Evolutionary conservation across 1,140 invertebrate species (phyloP), one percentile per base, ranked within the genome.

Genomic region (Platyscapa corneri): DNA sequence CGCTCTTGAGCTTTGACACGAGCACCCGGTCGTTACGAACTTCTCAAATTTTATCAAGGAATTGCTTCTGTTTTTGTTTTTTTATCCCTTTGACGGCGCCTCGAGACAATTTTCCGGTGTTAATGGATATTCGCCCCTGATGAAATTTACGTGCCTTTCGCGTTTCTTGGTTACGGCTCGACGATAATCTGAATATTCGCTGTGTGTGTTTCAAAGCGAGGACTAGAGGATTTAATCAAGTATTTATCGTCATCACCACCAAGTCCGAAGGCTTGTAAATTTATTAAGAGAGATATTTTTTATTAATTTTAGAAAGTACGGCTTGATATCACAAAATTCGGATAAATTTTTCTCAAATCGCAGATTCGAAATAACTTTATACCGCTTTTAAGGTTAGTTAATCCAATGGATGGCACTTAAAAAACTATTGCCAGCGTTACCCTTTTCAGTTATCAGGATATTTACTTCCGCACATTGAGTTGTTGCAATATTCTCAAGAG

Each of bases 41-140:
- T 88, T 81, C 81, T 72, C 56, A 46, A 85, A 78, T 86, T 84
- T 81, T 88, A 87, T 79, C 86, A 87, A 84, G 84, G 83, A 89
- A 60, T 53, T 76, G 27, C 39, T 34, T 1, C 16, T 53, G n/a
- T 18, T 32, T 76, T 32, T 76, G 8, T 14, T 76, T 53, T 76
- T 53, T 49, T 23, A 42, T 76, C 46, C 46, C 75, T 76, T 76
- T 76, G 75, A 76, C n/a, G 53, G 39, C n/a, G 3, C 75, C 30
- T 76, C 23, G 42, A 23, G 23, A 39, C 37, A 1, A 37, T 37
- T 34, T 37, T 5, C 23, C 56, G 23, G 23, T 34, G 32, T 37
- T 70, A 70, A 70, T 37, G 67, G 32, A 70, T 37, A 37, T 16
- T 20, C 34, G 32, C 67, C 67, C 37, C 67, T 34, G 67, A 70